A percentile compares a stretch with the other conserved stretches of the same genome.
phyloP scores from a whole-genome alignment of 1,140 invertebrate species.

The Amphibalanus amphitrite region DNA sequence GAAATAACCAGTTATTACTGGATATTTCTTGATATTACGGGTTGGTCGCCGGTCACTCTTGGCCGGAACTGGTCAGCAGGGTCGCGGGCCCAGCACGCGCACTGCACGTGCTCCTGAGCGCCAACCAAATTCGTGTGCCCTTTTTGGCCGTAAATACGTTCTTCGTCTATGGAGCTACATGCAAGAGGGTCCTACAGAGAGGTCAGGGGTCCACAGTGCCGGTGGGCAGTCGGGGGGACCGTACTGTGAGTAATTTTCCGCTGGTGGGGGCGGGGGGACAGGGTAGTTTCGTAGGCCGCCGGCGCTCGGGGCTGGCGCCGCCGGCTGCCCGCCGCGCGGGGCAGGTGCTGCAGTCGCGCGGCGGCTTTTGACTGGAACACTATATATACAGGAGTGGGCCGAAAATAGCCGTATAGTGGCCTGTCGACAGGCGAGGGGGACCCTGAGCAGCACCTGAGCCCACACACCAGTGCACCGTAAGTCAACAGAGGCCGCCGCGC shows the following conservation, averaged over 20 bases:
- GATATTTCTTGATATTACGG: neutral
- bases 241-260: neutral
- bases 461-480: too few relatives aligned
- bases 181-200: neutral
- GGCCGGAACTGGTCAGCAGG: too few relatives aligned
- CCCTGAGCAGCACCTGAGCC: too few relatives aligned
- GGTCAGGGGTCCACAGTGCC: too few relatives aligned
- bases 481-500: too few relatives aligned
- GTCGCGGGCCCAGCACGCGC: too few relatives aligned
- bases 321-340: too few relatives aligned
- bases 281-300: neutral
- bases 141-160: neutral
- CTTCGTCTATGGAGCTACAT: neutral
- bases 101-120: neutral
- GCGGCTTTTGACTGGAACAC: too few relatives aligned
- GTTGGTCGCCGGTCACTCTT: neutral
- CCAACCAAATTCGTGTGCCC: neutral
- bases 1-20: neutral
- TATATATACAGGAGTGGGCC: too few relatives aligned
- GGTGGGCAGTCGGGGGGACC: neutral
- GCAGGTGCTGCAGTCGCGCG: neutral
- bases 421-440: too few relatives aligned
- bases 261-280: neutral
- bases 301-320: too few relatives aligned
- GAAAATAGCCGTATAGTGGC: too few relatives aligned